Conservation (phyloP, 2,113 vertebrate genomes). For the Microcebus tavaratra region DNA sequence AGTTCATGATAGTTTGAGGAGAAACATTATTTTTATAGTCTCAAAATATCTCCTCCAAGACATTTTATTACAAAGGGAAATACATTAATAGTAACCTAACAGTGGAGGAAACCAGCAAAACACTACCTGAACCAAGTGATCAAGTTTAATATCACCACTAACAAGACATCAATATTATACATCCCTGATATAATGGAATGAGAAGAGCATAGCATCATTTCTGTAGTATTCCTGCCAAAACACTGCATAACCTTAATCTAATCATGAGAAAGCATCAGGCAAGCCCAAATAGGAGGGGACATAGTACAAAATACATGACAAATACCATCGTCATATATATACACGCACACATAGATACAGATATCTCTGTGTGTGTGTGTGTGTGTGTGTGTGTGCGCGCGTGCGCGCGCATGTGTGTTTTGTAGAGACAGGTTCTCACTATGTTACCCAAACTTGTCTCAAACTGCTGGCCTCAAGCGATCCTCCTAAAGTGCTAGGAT, state of each 20-base stretch:
- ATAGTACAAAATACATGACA: slow-evolving; percentile 17
- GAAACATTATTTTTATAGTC: slow-evolving; percentile 27
- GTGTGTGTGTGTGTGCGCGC: too few relatives aligned
- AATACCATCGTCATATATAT: too few relatives aligned
- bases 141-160: slow-evolving; percentile 31
- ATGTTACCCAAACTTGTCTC: too few relatives aligned
- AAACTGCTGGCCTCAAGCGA: too few relatives aligned
- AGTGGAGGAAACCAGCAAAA: not conserved
- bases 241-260: not conserved
- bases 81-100: not conserved
- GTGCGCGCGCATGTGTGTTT: too few relatives aligned
- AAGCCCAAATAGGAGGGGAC: not conserved
- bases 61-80: slow-evolving; percentile 39
- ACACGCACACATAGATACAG: too few relatives aligned
- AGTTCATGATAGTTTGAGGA: not conserved
- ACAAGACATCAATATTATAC: not conserved
- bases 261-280: slow-evolving; percentile 21
- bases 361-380: too few relatives aligned
- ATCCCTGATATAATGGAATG: not conserved
- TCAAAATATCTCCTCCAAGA: not conserved
- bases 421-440: too few relatives aligned
- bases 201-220: not conserved
- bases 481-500: too few relatives aligned
- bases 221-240: slow-evolving; percentile 15
- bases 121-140: slow-evolving; percentile 40